Conservation (phyloP, 2,888 invertebrate genomes). For the Holacanthella duospinosa region DNA sequence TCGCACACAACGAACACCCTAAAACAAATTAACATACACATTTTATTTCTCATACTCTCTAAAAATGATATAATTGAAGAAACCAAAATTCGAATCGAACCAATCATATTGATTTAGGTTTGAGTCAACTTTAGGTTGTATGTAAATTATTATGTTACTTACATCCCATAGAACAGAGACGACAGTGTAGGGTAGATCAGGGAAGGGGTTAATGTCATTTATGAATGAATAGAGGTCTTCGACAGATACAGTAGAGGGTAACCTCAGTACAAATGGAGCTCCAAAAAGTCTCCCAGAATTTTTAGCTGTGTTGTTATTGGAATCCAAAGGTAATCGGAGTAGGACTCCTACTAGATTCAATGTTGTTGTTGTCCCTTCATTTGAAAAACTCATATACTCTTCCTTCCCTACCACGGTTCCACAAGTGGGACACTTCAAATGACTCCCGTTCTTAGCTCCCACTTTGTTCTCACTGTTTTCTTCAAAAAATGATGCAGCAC, state of each 20-base stretch:
- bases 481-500: background rate
- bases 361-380: background rate
- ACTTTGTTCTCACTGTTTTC: background rate
- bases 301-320: constrained; percentile 42
- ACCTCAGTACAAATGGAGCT: constrained; percentile 48
- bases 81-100: no score
- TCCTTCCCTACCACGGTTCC: constrained; percentile 39
- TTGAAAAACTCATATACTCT: constrained; percentile 9
- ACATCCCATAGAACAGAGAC: constrained; percentile 21
- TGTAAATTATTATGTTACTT: constrained; percentile 15
- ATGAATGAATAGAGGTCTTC: constrained; percentile 46
- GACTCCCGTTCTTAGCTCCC: constrained; percentile 32
- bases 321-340: constrained; percentile 45
- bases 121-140: no score
- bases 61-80: background rate
- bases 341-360: constrained; percentile 45
- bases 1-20: constrained; percentile 52
- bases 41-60: constrained; percentile 5
- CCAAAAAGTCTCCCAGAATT: constrained; percentile 43
- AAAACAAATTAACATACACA: constrained; percentile 17
- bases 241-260: constrained; percentile 48
- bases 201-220: constrained; percentile 45
- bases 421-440: constrained; percentile 45
- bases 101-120: no score
- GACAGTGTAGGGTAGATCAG: constrained; percentile 31